Conservation (phyloP, 2,888 invertebrate species). For the Philaethria dido region DNA sequence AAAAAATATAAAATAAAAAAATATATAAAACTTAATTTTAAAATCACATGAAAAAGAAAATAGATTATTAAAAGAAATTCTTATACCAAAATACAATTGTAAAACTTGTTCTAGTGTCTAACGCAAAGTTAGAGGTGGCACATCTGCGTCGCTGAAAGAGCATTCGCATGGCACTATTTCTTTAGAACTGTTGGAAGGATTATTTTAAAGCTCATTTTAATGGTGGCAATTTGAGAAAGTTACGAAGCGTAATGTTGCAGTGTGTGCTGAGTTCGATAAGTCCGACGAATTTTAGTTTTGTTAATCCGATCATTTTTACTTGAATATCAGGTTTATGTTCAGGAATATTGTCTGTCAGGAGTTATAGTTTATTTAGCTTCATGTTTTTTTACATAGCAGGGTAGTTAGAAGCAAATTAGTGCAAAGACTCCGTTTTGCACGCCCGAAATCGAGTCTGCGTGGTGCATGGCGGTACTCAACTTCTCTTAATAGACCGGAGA, state of each 20-base stretch:
- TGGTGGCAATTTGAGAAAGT: constrained; percentile 56
- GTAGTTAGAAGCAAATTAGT: no score
- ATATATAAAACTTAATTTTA: no score
- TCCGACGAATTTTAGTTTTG: constrained; percentile 37
- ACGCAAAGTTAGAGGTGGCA: constrained; percentile 43
- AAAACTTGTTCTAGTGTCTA: constrained; percentile 29
- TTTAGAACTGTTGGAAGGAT: constrained; percentile 57
- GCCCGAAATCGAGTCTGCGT: no score
- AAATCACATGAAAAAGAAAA: neutral
- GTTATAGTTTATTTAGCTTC: no score
- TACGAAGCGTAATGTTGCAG: constrained; percentile 52
- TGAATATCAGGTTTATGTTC: neutral
- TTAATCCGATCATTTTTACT: constrained; percentile 18
- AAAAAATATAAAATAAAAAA: no score
- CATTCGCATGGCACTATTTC: constrained; percentile 54
- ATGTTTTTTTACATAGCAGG: no score
- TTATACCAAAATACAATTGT: constrained; percentile 27
- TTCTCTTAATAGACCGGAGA: no score
- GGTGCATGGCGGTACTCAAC: no score
- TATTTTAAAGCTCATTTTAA: constrained; percentile 69
- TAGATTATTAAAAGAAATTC: neutral
- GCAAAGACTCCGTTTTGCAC: no score
- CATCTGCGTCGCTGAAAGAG: constrained; percentile 54
- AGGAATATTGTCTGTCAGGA: no score
- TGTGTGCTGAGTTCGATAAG: constrained; percentile 38